Evolutionary conservation across 2,113 vertebrate species (phyloP).

Genomic region (Cinclus mexicanus): DNA sequence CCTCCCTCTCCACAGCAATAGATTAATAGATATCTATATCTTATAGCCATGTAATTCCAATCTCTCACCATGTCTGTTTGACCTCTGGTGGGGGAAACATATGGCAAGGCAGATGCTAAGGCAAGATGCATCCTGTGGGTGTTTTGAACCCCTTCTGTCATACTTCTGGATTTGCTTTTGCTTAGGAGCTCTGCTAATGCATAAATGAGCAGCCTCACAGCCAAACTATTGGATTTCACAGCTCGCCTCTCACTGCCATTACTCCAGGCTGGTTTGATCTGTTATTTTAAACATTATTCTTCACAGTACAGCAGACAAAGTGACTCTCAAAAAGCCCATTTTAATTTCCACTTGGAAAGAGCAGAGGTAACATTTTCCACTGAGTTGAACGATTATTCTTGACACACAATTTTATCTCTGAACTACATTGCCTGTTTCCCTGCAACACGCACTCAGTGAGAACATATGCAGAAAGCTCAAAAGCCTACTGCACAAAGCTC

Average conservation of each 20-base stretch:
- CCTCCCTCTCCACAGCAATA: not conserved
- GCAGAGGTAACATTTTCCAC: constrained; percentile 76
- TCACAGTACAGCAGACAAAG: constrained; percentile 72
- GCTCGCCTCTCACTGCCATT: constrained; percentile 55
- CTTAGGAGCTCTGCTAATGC: constrained; percentile 43
- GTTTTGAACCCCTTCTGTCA: constrained; percentile 7
- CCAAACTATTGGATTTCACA: constrained; percentile 65
- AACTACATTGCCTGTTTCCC: constrained; percentile 48
- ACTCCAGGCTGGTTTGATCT: constrained; percentile 63
- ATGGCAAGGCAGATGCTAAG: not conserved
- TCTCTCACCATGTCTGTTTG: not conserved
- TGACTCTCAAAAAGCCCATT: constrained; percentile 72
- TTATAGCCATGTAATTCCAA: not conserved
- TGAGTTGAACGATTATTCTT: constrained; percentile 69
- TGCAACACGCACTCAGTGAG: constrained; percentile 40
- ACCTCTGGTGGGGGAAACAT: not conserved
- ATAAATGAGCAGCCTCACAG: constrained; percentile 53
- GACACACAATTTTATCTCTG: constrained; percentile 71
- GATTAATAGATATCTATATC: not conserved
- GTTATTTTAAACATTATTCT: constrained; percentile 75
- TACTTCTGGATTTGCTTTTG: constrained; percentile 50
- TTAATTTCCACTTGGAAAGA: constrained; percentile 80
- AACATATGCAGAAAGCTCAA: constrained; percentile 16
- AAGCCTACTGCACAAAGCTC: not conserved
- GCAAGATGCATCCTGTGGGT: not conserved